Base-by-base conservation (phyloP, 2,888 invertebrate species). In the Lapara coniferarum region DNA sequence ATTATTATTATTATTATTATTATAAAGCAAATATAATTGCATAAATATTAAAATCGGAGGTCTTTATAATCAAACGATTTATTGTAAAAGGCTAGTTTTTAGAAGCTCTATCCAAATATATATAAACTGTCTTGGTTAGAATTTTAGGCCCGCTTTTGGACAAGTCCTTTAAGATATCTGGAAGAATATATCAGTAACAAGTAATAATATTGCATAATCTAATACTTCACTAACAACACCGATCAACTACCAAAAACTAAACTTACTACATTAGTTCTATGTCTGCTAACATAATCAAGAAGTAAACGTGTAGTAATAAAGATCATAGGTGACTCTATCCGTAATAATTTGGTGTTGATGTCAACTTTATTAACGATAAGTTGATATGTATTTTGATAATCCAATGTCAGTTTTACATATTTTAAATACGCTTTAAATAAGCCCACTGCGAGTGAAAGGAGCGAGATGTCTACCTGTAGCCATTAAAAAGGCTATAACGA, bases 281-380 rank as follows among this genome's bases (percentile, higher is more conserved):
- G 16, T 63, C 63, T 68, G 44, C 53, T 25, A 37, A 46, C 13
- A 19, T 25, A 53, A 68, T 14, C 5, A 10, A 59, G 16, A 3
- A 63, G 12, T 63, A 10, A 59, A 46, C n/a, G 19, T 63, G 7
- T 2, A 12, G 46, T 16, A 25, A 49, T 57, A 37, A 49, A 25
- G 63, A 46, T 63, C 63, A 63, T 63, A 63, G 59, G 46, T 5
- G 73, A 74, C 69, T 75, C 76, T 70, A 75, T 71, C 59, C 46
- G 49, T 58, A 71, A 74, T 73, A 72, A 79, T 71, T 69, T 70
- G 70, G 71, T 74, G 67, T 75, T 72, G 72, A 71, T 71, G 69
- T 71, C 70, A 71, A 46, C 55, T 68, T 70, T 72, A 71, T 71
- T 71, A 67, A 69, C 75, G 67, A 71, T 73, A 72, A 70, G 67